Percentiles rank a stretch among this genome's conserved stretches.
phyloP scores from a whole-genome alignment of 2,113 vertebrate genomes.

The Zosterops pallidus region DNA sequence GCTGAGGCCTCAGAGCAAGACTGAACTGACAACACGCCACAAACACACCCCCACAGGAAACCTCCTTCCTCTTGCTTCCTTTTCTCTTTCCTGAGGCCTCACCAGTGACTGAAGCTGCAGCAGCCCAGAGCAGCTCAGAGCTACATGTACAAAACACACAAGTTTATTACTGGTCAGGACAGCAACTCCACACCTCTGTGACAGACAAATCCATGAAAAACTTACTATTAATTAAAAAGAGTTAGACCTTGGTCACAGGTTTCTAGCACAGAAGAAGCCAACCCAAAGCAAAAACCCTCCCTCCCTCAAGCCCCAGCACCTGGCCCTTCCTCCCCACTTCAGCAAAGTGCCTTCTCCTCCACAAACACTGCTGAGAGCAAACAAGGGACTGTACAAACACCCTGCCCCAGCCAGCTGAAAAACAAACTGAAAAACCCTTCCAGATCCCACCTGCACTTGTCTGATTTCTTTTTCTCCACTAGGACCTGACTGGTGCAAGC shows the following conservation, averaged over 20 bases:
- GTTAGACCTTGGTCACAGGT: neutral
- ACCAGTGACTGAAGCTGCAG: neutral
- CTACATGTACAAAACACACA: rapidly evolving
- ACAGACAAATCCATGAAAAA: neutral
- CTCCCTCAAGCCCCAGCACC: no score
- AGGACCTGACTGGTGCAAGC: neutral
- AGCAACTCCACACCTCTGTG: neutral
- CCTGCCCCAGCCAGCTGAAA: neutral
- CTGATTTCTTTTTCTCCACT: neutral
- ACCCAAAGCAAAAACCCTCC: neutral
- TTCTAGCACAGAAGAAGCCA: neutral
- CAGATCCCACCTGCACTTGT: neutral
- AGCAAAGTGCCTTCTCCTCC: neutral
- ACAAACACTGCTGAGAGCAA: neutral
- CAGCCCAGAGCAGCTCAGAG: neutral
- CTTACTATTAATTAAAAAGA: neutral
- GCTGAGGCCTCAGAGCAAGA: constrained; percentile 9
- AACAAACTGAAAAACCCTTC: neutral
- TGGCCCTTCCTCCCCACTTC: neutral
- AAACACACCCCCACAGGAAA: constrained; percentile 51
- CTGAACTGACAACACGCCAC: constrained; percentile 21
- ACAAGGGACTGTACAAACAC: neutral
- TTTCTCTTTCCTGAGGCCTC: constrained; percentile 60
- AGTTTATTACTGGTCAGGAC: neutral
- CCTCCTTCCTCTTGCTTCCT: neutral